Percentiles rank a stretch among this genome's conserved stretches.
These are phyloP conservation scores for Ptilodon capucinus DNA, from an alignment of 2,888 invertebrate species.

Conservation along the genomic window DNA sequence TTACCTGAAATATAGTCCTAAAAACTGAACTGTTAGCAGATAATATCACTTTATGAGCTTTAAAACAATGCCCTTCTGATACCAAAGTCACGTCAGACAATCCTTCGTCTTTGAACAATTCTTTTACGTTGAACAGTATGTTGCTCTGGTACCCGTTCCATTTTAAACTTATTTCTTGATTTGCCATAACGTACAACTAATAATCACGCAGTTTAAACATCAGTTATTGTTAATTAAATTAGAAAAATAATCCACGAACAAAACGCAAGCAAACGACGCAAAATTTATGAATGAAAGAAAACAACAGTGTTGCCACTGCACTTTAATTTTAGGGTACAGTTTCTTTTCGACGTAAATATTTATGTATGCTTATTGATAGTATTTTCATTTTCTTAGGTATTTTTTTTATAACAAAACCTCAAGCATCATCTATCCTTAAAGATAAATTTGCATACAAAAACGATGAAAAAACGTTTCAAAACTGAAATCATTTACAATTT, in stretches of 20 bases:
- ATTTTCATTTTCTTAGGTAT: too few relatives aligned
- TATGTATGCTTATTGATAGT: too few relatives aligned
- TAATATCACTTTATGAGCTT: slow-evolving; percentile 86
- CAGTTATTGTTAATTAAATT: slow-evolving; percentile 19
- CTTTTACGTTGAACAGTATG: slow-evolving; percentile 84
- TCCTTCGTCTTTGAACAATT: slow-evolving; percentile 84
- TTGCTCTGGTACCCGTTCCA: slow-evolving; percentile 87
- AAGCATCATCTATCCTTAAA: too few relatives aligned
- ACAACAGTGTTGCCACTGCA: neutral
- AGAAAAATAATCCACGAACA: slow-evolving; percentile 33
- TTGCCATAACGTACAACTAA: slow-evolving; percentile 53
- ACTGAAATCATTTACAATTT: too few relatives aligned
- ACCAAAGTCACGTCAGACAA: slow-evolving; percentile 86
- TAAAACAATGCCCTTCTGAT: slow-evolving; percentile 85
- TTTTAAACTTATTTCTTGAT: slow-evolving; percentile 86
- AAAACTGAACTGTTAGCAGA: slow-evolving; percentile 87
- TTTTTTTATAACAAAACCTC: too few relatives aligned
- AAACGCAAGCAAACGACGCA: slow-evolving; percentile 34
- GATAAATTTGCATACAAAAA: too few relatives aligned
- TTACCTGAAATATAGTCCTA: slow-evolving; percentile 84
- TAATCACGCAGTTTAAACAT: slow-evolving; percentile 10
- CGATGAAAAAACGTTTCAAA: too few relatives aligned
- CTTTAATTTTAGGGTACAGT: too few relatives aligned
- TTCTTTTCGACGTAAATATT: too few relatives aligned
- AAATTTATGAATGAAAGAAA: slow-evolving; percentile 28